Conservation (phyloP, 92 coral and sea anemone genomes). For the Palythoa grandiflora region DNA sequence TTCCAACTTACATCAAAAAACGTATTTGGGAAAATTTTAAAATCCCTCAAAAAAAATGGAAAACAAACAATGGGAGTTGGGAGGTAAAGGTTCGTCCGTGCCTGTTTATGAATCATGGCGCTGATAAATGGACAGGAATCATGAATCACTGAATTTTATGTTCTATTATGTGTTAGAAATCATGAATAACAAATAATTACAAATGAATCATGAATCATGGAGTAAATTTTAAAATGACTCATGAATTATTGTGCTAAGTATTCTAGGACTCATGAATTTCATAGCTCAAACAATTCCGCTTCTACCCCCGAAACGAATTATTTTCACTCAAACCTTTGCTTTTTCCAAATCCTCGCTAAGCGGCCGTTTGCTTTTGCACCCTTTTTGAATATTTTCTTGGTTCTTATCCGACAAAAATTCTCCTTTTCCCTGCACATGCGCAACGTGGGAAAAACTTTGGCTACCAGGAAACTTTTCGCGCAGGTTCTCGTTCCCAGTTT, state of each 20-base stretch:
- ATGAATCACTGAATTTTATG: too few relatives aligned
- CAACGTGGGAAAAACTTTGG: neutral
- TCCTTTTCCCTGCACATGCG: neutral
- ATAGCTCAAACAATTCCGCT: neutral
- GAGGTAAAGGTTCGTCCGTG: too few relatives aligned
- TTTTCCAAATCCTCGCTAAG: constrained; percentile 37
- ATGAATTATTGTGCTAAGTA: too few relatives aligned
- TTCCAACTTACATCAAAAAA: too few relatives aligned
- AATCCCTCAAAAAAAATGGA: neutral
- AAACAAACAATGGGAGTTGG: too few relatives aligned
- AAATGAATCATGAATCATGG: too few relatives aligned
- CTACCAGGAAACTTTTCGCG: neutral
- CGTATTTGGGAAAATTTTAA: too few relatives aligned
- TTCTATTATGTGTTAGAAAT: too few relatives aligned
- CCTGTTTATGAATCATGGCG: too few relatives aligned
- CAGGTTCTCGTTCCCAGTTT: constrained; percentile 12
- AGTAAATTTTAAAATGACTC: too few relatives aligned
- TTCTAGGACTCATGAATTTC: neutral
- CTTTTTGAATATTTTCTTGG: neutral
- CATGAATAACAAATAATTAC: too few relatives aligned
- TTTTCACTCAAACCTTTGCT: constrained; percentile 7
- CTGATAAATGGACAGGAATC: too few relatives aligned
- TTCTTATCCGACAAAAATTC: neutral
- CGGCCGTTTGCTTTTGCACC: constrained; percentile 24
- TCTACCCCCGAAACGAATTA: neutral